phyloP scores from a whole-genome alignment of 2,888 invertebrate species.

The Polyommatus iphigenia region DNA sequence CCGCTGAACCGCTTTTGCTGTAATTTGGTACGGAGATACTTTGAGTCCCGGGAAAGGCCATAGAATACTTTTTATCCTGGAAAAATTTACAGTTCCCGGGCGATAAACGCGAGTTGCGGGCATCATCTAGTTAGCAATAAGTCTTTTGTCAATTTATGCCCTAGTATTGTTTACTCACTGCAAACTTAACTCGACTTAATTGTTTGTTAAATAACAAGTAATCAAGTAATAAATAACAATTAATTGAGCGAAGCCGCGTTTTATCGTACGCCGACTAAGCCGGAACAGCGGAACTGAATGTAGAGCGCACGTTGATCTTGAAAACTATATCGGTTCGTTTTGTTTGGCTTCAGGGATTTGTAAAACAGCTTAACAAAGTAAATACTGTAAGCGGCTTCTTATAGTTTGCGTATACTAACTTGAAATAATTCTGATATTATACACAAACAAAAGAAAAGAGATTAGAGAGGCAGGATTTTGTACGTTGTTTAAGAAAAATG shows the following conservation, averaged over 20 bases:
- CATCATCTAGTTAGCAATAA: too few species aligned
- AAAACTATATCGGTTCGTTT: background rate
- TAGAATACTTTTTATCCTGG: too few species aligned
- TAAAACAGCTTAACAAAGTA: background rate
- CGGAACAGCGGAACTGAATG: background rate
- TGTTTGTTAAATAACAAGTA: background rate
- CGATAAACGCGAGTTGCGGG: too few species aligned
- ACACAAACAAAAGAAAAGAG: too few species aligned
- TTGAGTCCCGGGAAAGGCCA: too few species aligned
- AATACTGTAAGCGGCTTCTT: background rate
- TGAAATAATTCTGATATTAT: background rate
- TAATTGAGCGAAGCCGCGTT: background rate
- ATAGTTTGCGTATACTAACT: background rate
- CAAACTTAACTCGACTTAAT: background rate
- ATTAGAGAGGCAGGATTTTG: too few species aligned
- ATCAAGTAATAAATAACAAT: conserved; percentile 15
- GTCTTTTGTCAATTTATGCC: background rate
- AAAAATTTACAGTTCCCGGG: too few species aligned
- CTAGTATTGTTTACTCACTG: background rate
- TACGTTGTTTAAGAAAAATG: too few species aligned
- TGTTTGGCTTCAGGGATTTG: conserved; percentile 4
- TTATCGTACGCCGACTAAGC: background rate
- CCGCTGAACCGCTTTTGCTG: too few species aligned
- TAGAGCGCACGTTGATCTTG: background rate
- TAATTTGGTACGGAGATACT: too few species aligned